Base-by-base conservation (phyloP, 1,140 invertebrate species). In the Paralvinella palmiformis region DNA sequence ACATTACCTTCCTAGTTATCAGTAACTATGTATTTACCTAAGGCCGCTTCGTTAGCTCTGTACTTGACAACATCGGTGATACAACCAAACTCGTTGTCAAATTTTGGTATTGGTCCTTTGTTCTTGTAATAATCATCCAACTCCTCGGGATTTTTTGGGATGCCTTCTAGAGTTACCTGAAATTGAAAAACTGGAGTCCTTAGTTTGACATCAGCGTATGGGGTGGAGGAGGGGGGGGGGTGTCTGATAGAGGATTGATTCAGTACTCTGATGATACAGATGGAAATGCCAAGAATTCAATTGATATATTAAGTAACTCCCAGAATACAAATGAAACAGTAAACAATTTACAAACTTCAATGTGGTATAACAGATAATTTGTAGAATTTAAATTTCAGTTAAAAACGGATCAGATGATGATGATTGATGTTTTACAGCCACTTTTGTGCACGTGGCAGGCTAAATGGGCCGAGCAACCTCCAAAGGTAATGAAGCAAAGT, bases 31-130 rank as follows among this genome's bases (percentile, higher is more conserved):
- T 52, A 61, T 68, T 68, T 71, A 78, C 79, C 76, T 62, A 82
- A 66, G 41, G 73, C 73, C 15, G 65, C 64, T 62, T 77, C 71
- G 59, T 76, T 73, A 1, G 74, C 73, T 22, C 66, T 70, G 62
- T 76, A 82, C 15, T 75, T 70, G 6, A 82, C 78, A 13, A 81
- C 77, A 71, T 82, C 79, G 62, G 81, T 80, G 60, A 82, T 82
- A 66, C 81, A 82, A 29, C 80, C 80, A 74, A 74, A 82, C 27
- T 79, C 77, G 68, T 75, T 82, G 60, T 71, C 71, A 60, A 82
- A 82, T 45, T 77, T 78, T 3, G 81, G 79, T 44, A 82, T 82
- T 2, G 79, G 79, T 10, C 80, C 80, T 68, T 77, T 75, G 63
- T 78, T 79, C 64, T 78, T 79, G 61, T 75, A 75, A 58, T 82